These are phyloP conservation scores for Glyphotaelius pellucidus DNA, from an alignment of 2,888 invertebrate genomes.

Conservation along the genomic window DNA sequence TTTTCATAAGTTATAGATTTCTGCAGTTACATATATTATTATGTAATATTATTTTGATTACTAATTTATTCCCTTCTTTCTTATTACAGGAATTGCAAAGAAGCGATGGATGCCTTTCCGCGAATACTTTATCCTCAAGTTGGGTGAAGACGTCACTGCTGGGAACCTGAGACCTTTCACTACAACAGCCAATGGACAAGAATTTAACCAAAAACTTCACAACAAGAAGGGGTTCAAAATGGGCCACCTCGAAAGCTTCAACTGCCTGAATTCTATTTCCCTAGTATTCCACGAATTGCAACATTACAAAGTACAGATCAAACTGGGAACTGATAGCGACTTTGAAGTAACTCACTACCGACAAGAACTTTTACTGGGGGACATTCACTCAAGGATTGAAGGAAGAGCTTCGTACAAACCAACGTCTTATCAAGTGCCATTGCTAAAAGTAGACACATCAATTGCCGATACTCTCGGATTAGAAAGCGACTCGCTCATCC, in stretches of 20 bases:
- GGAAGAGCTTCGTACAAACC: conserved; percentile 74
- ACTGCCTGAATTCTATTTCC: conserved; percentile 74
- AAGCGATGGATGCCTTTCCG: conserved; percentile 69
- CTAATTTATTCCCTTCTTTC: not conserved
- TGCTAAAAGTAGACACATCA: conserved; percentile 69
- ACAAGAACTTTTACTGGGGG: conserved; percentile 76
- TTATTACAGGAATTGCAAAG: conserved; percentile 66
- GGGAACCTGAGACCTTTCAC: conserved; percentile 54
- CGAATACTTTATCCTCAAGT: conserved; percentile 69
- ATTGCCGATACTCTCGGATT: conserved; percentile 59
- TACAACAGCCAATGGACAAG: conserved; percentile 50
- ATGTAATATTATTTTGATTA: no score
- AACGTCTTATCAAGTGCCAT: conserved; percentile 77
- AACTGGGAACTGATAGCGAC: conserved; percentile 69
- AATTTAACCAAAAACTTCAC: conserved; percentile 6
- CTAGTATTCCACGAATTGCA: conserved; percentile 78
- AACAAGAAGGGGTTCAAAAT: conserved; percentile 55
- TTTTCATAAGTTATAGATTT: not conserved
- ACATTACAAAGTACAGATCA: conserved; percentile 74
- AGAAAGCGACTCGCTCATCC: conserved; percentile 60
- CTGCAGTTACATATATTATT: not conserved
- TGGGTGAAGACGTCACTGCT: conserved; percentile 63
- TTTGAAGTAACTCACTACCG: conserved; percentile 69
- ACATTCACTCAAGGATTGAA: conserved; percentile 73
- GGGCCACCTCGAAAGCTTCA: conserved; percentile 69